These are phyloP conservation scores for Drosophila willistoni DNA, from an alignment of 1,140 invertebrate genomes.

Conservation along the genomic window DNA sequence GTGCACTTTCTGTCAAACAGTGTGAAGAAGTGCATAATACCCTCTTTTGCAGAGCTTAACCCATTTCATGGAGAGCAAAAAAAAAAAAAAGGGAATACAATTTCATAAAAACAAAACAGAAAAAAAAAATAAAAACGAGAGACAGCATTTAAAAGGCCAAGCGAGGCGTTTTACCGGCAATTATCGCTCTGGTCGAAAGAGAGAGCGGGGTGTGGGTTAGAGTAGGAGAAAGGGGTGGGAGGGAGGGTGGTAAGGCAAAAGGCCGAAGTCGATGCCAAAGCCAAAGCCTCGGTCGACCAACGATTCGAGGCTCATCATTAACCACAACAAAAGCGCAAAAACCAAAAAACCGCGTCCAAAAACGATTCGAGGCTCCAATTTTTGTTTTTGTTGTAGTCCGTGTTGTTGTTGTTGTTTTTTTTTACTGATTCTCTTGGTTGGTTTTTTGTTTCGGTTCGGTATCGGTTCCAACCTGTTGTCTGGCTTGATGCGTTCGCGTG, in stretches of 20 bases:
- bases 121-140: conserved; percentile 38
- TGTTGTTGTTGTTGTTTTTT: background rate
- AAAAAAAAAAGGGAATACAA: conserved; percentile 42
- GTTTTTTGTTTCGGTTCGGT: conserved; percentile 46
- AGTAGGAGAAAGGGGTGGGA: background rate
- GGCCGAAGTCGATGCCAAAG: conserved; percentile 19
- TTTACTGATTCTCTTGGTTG: conserved; percentile 17
- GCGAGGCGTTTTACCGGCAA: conserved; percentile 81
- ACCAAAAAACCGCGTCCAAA: conserved; percentile 52
- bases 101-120: conserved; percentile 43
- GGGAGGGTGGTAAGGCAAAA: background rate
- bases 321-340: conserved; percentile 73
- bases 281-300: conserved; percentile 32
- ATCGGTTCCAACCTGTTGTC: conserved; percentile 72
- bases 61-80: conserved; percentile 35
- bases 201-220: background rate
- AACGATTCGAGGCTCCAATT: conserved; percentile 43
- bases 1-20: background rate
- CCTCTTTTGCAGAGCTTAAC: conserved; percentile 32
- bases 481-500: conserved; percentile 65
- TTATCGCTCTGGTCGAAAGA: conserved; percentile 62
- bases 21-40: conserved; percentile 20
- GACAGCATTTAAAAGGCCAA: conserved; percentile 78
- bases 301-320: conserved; percentile 63
- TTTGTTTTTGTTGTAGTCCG: background rate